Conservation (phyloP, 1,140 invertebrate genomes). For the Ostrea edulis region DNA sequence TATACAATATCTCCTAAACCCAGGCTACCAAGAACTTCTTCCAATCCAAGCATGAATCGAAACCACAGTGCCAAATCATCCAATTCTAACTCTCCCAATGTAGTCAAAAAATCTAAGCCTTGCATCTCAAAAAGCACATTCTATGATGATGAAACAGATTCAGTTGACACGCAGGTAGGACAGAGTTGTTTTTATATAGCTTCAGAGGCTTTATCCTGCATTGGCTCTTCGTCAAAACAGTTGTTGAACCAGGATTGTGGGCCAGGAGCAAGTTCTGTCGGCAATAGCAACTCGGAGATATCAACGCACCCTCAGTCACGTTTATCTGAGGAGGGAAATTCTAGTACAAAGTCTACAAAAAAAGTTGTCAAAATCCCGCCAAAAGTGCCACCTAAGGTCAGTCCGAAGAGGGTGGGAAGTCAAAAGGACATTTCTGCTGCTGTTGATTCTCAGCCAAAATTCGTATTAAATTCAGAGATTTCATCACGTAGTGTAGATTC, state of each 20-base stretch:
- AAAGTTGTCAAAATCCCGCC: constrained; percentile 37
- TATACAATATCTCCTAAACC: background rate
- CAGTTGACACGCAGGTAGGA: background rate
- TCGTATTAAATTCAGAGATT: background rate
- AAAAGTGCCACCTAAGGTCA: constrained; percentile 43
- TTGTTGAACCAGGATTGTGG: background rate
- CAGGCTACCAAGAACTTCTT: background rate
- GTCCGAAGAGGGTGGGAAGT: constrained; percentile 33
- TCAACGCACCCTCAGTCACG: background rate
- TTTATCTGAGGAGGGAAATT: background rate
- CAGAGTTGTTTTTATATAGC: constrained; percentile 4
- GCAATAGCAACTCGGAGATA: background rate
- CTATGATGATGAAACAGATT: background rate
- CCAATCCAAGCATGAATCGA: background rate
- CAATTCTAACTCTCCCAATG: constrained; percentile 6
- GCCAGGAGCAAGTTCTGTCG: background rate
- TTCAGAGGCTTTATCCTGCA: background rate
- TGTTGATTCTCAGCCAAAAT: constrained; percentile 11
- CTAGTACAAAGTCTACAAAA: constrained; percentile 12
- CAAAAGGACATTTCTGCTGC: constrained; percentile 36
- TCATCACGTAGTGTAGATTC: background rate
- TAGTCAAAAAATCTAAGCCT: background rate
- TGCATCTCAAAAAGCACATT: background rate
- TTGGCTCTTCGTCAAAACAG: background rate
- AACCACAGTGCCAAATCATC: background rate